Base-by-base conservation (phyloP, 2,797 vertebrate genomes). In the Sparidentex hasta region DNA sequence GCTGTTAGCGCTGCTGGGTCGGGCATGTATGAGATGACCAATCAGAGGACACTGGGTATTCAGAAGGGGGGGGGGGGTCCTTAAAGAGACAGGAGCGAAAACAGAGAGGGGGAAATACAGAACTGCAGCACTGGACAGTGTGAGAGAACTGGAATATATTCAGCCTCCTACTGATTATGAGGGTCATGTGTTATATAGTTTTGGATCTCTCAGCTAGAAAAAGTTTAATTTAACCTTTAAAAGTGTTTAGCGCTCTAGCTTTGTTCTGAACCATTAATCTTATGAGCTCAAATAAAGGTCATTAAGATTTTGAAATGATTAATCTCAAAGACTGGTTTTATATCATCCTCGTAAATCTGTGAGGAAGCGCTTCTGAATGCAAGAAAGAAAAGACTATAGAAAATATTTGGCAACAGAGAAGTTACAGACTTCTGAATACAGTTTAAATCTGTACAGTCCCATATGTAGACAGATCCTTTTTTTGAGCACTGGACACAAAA, bases 201-300 rank as follows among this genome's bases (percentile, higher is more conserved):
- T 33, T 33, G 33, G 33, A 33, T 58, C 67, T 57, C 44, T 64
- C 43, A 44, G 46, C 5, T 11, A 51, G 21, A 58, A 65, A 71
- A 71, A 46, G n/a, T 74, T 64, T n/a, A 38, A 65, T 58, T 50
- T 20, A 25, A 71, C 21, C 13, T 51, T 43, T 29, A 7, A 27
- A 43, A 14, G 41, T 29, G 20, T 74, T 48, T 29, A 33, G 25
- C 14, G 12, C 43, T 70, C 17, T 23, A 11, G 11, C 21, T 38
- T 59, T 50, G 46, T 50, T 50, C 20, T 21, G 13, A 38, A 38
- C 13, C 29, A 38, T 21, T 51, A 51, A 51, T 65, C 18, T 50
- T 51, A 51, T 7, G 4, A 14, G 29, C 47, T 51, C 20, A 65
- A 51, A 65, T 21, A 38, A 65, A 51, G 47, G 29, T 38, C 20